These are phyloP conservation scores for Oedothorax gibbosus DNA, from an alignment of 1,140 invertebrate genomes.

Conservation along the genomic window DNA sequence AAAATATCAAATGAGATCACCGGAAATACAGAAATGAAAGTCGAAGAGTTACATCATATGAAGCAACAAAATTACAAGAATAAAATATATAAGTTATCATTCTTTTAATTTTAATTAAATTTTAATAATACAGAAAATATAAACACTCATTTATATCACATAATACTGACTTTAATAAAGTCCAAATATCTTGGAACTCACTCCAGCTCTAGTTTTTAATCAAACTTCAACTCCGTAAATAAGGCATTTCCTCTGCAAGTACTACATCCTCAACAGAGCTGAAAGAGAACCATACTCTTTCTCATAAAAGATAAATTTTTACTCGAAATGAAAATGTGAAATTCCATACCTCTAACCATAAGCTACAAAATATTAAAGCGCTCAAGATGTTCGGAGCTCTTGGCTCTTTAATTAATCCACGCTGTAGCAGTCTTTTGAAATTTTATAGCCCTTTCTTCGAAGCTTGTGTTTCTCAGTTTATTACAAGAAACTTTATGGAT, in stretches of 20 bases:
- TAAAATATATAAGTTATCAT: too few relatives aligned
- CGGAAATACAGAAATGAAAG: too few relatives aligned
- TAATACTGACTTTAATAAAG: too few relatives aligned
- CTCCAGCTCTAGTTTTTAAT: too few relatives aligned
- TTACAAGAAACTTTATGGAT: slow-evolving; percentile 16
- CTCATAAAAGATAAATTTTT: not conserved
- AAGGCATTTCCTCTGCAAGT: not conserved
- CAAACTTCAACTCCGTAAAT: too few relatives aligned
- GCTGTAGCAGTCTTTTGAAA: not conserved
- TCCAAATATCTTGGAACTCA: too few relatives aligned
- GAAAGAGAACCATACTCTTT: not conserved
- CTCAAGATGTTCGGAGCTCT: not conserved
- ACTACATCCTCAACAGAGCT: not conserved
- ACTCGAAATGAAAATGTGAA: slow-evolving; percentile 6
- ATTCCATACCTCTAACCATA: not conserved
- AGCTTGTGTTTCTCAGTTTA: slow-evolving; percentile 7
- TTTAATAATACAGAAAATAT: too few relatives aligned
- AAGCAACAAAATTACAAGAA: too few relatives aligned
- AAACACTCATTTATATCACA: too few relatives aligned
- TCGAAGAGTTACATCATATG: too few relatives aligned
- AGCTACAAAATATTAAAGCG: not conserved
- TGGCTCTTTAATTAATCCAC: slow-evolving; percentile 25
- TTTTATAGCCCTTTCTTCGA: slow-evolving; percentile 21
- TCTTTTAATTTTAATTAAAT: too few relatives aligned
- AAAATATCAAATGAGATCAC: too few relatives aligned